These are phyloP conservation scores for Pseudotriccus pelzelni DNA, from an alignment of 2,797 vertebrate species.

Conservation along the genomic window DNA sequence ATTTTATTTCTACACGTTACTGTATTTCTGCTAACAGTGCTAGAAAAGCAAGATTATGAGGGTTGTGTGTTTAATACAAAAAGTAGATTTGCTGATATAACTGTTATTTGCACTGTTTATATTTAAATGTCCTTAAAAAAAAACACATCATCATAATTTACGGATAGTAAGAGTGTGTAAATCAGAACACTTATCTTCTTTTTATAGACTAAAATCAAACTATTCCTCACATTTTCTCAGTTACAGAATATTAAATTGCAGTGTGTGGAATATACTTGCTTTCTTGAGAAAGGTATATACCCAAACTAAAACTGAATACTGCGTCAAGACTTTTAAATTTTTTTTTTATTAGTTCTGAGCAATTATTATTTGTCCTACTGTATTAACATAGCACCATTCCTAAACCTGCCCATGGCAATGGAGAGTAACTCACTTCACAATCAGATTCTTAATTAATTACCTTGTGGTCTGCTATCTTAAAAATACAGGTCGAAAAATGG, in stretches of 20 bases:
- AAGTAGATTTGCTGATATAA: slow-evolving; percentile 74
- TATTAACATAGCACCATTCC: not conserved
- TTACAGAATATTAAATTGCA: slow-evolving; percentile 68
- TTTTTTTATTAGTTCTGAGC: not conserved
- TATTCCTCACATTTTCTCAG: slow-evolving; percentile 68
- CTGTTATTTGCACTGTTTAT: slow-evolving; percentile 74
- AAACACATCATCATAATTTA: slow-evolving; percentile 69
- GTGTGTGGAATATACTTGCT: slow-evolving; percentile 42
- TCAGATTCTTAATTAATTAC: slow-evolving; percentile 44
- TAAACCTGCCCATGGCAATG: not conserved
- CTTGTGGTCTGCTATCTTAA: slow-evolving; percentile 11
- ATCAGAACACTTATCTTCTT: slow-evolving; percentile 71
- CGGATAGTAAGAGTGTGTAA: slow-evolving; percentile 49
- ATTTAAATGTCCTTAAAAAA: slow-evolving; percentile 73
- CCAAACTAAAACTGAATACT: slow-evolving; percentile 46
- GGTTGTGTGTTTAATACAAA: not conserved
- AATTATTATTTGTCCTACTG: slow-evolving; percentile 15
- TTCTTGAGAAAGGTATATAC: slow-evolving; percentile 63
- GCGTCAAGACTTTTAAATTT: not conserved
- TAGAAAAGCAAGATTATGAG: slow-evolving; percentile 21
- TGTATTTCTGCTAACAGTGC: slow-evolving; percentile 23
- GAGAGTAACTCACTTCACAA: not conserved
- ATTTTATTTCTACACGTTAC: not conserved
- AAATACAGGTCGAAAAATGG: slow-evolving; percentile 49
- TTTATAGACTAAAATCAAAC: slow-evolving; percentile 75